A percentile compares a stretch with the other conserved stretches of the same genome.
Conservation (phyloP, 2,797 vertebrate genomes). For the Pangasius sanitwongsei region DNA sequence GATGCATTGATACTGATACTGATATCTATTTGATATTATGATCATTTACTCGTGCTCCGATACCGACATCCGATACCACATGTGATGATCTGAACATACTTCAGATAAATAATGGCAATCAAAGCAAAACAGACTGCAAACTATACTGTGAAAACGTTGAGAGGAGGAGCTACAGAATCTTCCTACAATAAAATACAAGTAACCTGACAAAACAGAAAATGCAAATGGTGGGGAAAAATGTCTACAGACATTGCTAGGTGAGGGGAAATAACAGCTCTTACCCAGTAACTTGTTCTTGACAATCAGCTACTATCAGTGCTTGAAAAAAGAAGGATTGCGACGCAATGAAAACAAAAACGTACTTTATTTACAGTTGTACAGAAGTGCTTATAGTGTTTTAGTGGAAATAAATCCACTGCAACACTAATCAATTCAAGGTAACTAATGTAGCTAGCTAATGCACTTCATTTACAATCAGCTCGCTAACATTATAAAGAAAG, state of each 20-base stretch:
- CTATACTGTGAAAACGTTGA: neutral
- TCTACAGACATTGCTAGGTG: too few relatives aligned
- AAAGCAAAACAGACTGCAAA: neutral
- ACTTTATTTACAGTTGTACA: too few relatives aligned
- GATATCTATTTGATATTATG: neutral
- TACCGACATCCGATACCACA: neutral
- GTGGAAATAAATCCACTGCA: neutral
- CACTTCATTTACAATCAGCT: neutral
- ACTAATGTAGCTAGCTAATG: too few relatives aligned
- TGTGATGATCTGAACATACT: neutral
- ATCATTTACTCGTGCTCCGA: neutral
- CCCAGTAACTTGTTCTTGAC: neutral
- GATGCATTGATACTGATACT: neutral
- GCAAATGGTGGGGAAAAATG: neutral
- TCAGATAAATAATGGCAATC: neutral
- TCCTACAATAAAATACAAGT: neutral
- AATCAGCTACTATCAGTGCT: neutral
- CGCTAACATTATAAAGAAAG: neutral
- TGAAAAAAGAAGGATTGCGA: neutral
- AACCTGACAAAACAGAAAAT: neutral
- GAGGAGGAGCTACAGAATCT: neutral
- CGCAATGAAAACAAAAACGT: neutral
- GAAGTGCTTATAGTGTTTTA: too few relatives aligned
- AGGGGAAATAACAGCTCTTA: neutral
- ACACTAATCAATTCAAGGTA: neutral